phyloP scores from a whole-genome alignment of 2,888 invertebrate species.

The Keiferia lycopersicella region DNA sequence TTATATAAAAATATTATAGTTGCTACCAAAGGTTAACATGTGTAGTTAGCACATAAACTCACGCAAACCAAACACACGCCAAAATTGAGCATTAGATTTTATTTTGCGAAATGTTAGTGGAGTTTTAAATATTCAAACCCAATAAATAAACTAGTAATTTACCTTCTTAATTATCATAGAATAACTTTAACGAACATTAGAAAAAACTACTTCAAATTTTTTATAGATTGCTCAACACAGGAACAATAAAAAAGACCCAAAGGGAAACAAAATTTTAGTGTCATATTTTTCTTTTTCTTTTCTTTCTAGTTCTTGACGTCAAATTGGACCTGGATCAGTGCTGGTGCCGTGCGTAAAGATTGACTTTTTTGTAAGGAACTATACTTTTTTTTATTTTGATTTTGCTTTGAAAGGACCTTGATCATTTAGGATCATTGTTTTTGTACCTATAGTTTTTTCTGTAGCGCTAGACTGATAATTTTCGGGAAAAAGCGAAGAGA shows the following conservation, averaged over 20 bases:
- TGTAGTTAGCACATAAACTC: not conserved
- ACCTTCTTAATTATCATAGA: no score
- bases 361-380: no score
- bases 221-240: not conserved
- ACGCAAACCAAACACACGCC: not conserved
- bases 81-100: conserved; percentile 2
- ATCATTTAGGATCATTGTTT: no score
- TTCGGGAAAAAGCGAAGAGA: no score
- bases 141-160: no score
- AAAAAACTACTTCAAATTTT: not conserved
- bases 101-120: not conserved
- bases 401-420: no score
- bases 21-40: conserved; percentile 19
- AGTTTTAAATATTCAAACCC: not conserved
- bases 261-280: not conserved
- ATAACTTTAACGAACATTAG: not conserved
- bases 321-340: no score
- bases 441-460: no score
- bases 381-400: not conserved
- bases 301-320: not conserved
- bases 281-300: not conserved
- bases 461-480: no score
- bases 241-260: not conserved
- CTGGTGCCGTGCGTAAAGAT: no score
- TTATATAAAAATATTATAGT: no score